These are phyloP conservation scores for Temnothorax curvispinosus DNA, from an alignment of 1,140 invertebrate genomes.

Conservation along the genomic window DNA sequence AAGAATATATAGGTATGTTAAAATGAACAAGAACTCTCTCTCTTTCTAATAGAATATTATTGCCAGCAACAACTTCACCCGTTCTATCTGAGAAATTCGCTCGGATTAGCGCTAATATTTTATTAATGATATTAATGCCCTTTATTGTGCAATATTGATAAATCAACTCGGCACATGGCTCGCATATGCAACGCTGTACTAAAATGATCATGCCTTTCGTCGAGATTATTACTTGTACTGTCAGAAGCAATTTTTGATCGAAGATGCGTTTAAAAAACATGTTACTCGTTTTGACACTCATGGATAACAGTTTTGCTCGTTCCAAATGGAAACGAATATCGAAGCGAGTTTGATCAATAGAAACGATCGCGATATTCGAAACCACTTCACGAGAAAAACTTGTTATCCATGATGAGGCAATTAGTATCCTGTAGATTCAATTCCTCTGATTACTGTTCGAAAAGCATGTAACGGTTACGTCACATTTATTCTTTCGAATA, in stretches of 20 bases:
- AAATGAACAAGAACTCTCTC: too few relatives aligned
- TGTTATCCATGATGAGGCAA: not conserved
- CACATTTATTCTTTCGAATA: not conserved
- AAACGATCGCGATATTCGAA: conserved; percentile 16
- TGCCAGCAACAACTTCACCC: not conserved
- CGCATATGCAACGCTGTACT: not conserved
- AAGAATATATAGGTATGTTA: not conserved
- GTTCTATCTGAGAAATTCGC: not conserved
- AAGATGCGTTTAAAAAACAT: conserved; percentile 24
- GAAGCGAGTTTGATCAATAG: conserved; percentile 25
- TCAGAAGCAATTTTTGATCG: not conserved
- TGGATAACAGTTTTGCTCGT: conserved; percentile 30
- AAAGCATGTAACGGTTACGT: not conserved
- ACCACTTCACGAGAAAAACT: conserved; percentile 24
- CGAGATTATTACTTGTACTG: conserved; percentile 34
- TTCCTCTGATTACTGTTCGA: not conserved
- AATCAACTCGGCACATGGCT: conserved; percentile 6
- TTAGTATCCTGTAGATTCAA: conserved; percentile 19
- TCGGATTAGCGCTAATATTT: not conserved
- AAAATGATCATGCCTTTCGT: conserved; percentile 31
- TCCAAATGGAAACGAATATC: not conserved
- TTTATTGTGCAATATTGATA: conserved; percentile 35
- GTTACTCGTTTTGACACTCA: conserved; percentile 50
- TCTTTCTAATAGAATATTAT: not conserved
- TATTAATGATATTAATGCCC: conserved; percentile 28